Percentiles rank a stretch among this genome's conserved stretches.
phyloP scores from a whole-genome alignment of 2,113 vertebrate genomes.

The Oryzias curvinotus region DNA sequence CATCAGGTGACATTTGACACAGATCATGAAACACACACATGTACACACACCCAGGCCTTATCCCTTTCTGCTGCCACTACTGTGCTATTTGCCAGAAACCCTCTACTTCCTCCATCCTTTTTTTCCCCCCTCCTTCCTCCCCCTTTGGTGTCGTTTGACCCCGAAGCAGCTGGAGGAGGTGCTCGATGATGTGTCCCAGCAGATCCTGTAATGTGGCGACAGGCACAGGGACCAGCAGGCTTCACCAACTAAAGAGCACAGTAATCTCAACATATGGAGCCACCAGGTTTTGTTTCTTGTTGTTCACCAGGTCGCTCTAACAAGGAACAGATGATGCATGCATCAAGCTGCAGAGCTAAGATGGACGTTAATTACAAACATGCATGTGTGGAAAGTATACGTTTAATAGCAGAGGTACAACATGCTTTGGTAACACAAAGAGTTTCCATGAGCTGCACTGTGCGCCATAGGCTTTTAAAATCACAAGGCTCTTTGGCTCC shows the following conservation, averaged over 20 bases:
- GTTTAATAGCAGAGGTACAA: slow-evolving; percentile 67
- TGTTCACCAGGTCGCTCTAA: slow-evolving; percentile 22
- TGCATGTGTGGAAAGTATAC: slow-evolving; percentile 59
- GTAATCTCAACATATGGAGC: slow-evolving; percentile 42
- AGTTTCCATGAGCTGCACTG: slow-evolving; percentile 64
- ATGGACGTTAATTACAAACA: slow-evolving; percentile 49
- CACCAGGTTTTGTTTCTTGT: slow-evolving; percentile 42
- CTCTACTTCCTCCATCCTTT: slow-evolving; percentile 36
- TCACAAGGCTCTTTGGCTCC: slow-evolving; percentile 66
- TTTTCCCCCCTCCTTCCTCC: slow-evolving; percentile 14
- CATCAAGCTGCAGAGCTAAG: slow-evolving; percentile 4
- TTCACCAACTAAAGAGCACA: slow-evolving; percentile 50
- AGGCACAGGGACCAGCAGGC: slow-evolving; percentile 50
- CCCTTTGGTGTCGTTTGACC: slow-evolving; percentile 34
- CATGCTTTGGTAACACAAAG: slow-evolving; percentile 61
- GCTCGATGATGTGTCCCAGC: slow-evolving; percentile 70
- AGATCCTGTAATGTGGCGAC: slow-evolving; percentile 69
- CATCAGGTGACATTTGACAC: slow-evolving; percentile 60
- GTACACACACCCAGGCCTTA: slow-evolving; percentile 25
- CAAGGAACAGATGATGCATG: slow-evolving; percentile 23
- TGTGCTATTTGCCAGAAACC: slow-evolving; percentile 46
- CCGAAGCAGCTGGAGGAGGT: slow-evolving; percentile 65
- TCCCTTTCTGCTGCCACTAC: slow-evolving; percentile 27
- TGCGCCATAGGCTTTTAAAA: slow-evolving; percentile 65
- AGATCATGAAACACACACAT: slow-evolving; percentile 16